phyloP scores from a whole-genome alignment of 2,888 invertebrate species.

The Melanostoma scalare region DNA sequence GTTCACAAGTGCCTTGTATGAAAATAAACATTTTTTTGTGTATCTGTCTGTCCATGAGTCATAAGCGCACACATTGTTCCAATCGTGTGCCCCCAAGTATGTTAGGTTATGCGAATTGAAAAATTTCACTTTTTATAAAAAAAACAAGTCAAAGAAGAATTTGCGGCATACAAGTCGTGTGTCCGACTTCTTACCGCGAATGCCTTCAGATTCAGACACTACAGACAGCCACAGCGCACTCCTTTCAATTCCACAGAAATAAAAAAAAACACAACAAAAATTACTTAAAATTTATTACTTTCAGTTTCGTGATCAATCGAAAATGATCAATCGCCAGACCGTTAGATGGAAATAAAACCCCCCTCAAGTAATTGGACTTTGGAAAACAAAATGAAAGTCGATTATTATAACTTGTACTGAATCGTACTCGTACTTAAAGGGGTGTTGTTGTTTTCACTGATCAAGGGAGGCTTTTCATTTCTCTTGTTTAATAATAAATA shows the following conservation, averaged over 20 bases:
- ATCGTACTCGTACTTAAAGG: slow-evolving; percentile 13
- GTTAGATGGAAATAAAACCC: background rate
- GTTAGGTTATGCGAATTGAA: slow-evolving; percentile 24
- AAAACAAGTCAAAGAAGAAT: slow-evolving; percentile 25
- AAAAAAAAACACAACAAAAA: slow-evolving; percentile 40
- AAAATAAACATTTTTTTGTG: slow-evolving; percentile 24
- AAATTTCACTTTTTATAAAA: slow-evolving; percentile 60
- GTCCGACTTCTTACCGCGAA: slow-evolving; percentile 28
- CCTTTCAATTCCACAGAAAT: slow-evolving; percentile 34
- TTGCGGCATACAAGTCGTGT: slow-evolving; percentile 13
- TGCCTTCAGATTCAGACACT: background rate
- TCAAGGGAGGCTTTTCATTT: slow-evolving; percentile 26
- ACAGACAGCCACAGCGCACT: background rate
- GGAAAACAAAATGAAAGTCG: no score
- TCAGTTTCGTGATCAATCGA: slow-evolving; percentile 63
- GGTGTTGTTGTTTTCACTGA: background rate
- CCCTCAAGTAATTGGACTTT: background rate
- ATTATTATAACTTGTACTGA: background rate
- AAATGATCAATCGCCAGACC: slow-evolving; percentile 37
- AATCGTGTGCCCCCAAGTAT: background rate
- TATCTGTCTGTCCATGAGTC: slow-evolving; percentile 45
- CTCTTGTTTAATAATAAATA: slow-evolving; percentile 3
- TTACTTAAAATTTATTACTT: slow-evolving; percentile 51
- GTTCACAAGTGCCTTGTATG: slow-evolving; percentile 44
- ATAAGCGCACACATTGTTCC: slow-evolving; percentile 30